A percentile compares a stretch with the other conserved stretches of the same genome.
phyloP scores from a whole-genome alignment of 2,888 invertebrate genomes.

The Drosophila birchii region DNA sequence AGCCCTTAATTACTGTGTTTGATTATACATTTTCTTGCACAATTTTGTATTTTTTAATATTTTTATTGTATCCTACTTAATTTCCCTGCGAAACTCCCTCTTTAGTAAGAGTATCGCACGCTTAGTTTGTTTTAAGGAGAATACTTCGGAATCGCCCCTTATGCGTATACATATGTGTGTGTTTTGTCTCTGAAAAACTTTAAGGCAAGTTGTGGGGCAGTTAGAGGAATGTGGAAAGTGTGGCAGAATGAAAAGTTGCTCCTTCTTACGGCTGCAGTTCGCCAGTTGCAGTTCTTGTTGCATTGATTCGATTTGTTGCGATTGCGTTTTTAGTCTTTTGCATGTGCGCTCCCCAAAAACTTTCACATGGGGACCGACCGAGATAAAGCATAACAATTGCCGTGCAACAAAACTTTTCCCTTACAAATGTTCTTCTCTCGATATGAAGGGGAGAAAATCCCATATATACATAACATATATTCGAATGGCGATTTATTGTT shows the following conservation, averaged over 20 bases:
- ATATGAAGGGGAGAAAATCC: slow-evolving; percentile 35
- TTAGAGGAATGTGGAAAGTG: slow-evolving; percentile 58
- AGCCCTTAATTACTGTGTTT: not conserved
- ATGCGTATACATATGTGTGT: slow-evolving; percentile 33
- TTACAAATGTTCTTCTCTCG: slow-evolving; percentile 59
- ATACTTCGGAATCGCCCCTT: slow-evolving; percentile 20
- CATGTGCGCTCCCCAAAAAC: slow-evolving; percentile 67
- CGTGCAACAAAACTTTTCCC: slow-evolving; percentile 58
- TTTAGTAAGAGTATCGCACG: slow-evolving; percentile 45
- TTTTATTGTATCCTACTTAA: too few relatives aligned
- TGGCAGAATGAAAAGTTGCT: slow-evolving; percentile 74
- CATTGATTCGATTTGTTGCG: slow-evolving; percentile 79
- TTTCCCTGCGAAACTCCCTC: not conserved
- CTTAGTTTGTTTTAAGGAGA: slow-evolving; percentile 66
- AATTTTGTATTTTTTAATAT: too few relatives aligned
- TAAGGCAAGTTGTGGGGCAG: slow-evolving; percentile 23
- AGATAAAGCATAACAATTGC: slow-evolving; percentile 75
- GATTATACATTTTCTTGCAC: too few relatives aligned
- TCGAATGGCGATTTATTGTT: slow-evolving; percentile 62
- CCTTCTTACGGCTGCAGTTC: slow-evolving; percentile 60
- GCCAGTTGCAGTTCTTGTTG: slow-evolving; percentile 46
- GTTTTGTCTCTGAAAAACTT: slow-evolving; percentile 54
- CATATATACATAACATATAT: slow-evolving; percentile 5
- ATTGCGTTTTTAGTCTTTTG: slow-evolving; percentile 79
- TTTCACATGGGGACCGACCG: slow-evolving; percentile 51